A percentile compares a stretch with the other conserved stretches of the same genome.
Evolutionary conservation across 1,140 invertebrate genomes (phyloP).

Genomic region (Holotrichia oblita): DNA sequence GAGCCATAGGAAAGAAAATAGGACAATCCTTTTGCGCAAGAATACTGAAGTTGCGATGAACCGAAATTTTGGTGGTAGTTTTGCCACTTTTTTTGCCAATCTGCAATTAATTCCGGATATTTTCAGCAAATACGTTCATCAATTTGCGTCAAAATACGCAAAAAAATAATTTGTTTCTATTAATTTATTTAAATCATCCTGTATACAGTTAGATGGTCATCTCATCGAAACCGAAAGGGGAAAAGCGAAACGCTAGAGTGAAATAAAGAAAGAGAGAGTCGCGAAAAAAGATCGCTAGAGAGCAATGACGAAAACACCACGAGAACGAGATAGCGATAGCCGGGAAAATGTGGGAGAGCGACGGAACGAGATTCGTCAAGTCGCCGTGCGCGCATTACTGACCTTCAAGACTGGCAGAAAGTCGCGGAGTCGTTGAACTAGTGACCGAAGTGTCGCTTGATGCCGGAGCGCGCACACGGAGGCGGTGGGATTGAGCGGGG

Average conservation of each 20-base stretch:
- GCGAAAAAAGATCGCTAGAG: background rate
- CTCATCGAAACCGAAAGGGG: conserved; percentile 37
- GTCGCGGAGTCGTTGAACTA: conserved; percentile 35
- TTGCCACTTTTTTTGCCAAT: no score
- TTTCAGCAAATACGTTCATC: no score
- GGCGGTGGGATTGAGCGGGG: background rate
- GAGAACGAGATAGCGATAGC: background rate
- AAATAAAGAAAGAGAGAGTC: background rate
- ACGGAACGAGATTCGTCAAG: conserved; percentile 30
- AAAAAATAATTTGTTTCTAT: no score
- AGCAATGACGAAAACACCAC: background rate
- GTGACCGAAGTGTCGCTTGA: conserved; percentile 33
- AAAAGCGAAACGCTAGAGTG: conserved; percentile 36
- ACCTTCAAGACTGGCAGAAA: conserved; percentile 34
- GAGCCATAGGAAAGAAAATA: no score
- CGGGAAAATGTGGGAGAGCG: conserved; percentile 24
- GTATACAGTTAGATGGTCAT: background rate
- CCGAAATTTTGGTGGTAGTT: no score
- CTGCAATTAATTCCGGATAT: no score
- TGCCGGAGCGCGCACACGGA: background rate
- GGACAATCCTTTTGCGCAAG: no score
- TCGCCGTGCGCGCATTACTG: conserved; percentile 33
- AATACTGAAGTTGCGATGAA: no score
- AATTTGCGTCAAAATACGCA: no score
- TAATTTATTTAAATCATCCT: background rate